These are phyloP conservation scores for Melanotus villosus DNA, from an alignment of 2,888 invertebrate species.

Conservation along the genomic window DNA sequence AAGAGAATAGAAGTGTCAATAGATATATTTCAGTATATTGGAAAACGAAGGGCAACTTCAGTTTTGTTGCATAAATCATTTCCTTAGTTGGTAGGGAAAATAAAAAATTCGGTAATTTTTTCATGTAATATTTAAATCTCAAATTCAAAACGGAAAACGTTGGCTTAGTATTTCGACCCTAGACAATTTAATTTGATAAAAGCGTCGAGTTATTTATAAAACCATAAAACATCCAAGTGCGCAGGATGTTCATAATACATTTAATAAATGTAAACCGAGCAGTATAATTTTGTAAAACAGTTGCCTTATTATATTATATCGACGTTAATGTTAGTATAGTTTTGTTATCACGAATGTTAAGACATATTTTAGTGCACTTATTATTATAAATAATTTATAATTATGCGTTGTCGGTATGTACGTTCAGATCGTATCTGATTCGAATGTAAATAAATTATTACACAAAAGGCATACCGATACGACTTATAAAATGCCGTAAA, in stretches of 20 bases:
- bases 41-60: no score
- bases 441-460: slow-evolving; percentile 4
- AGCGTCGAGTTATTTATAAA: background rate
- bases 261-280: background rate
- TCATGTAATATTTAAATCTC: no score
- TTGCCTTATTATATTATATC: background rate
- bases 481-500: slow-evolving; percentile 2
- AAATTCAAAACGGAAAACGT: no score
- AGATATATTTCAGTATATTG: no score
- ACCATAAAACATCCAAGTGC: background rate
- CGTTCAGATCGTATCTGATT: slow-evolving; percentile 4
- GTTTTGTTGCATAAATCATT: no score
- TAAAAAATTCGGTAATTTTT: no score
- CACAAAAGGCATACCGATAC: slow-evolving; percentile 1
- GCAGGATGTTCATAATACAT: slow-evolving; percentile 7
- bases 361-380: background rate
- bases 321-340: background rate
- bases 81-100: no score
- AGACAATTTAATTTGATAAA: background rate
- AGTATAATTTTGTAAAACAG: background rate
- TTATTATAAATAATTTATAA: background rate
- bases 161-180: background rate
- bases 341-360: background rate
- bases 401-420: background rate
- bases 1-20: no score